Conservation (phyloP, 2,888 invertebrate species). For the Amorpha juglandis region DNA sequence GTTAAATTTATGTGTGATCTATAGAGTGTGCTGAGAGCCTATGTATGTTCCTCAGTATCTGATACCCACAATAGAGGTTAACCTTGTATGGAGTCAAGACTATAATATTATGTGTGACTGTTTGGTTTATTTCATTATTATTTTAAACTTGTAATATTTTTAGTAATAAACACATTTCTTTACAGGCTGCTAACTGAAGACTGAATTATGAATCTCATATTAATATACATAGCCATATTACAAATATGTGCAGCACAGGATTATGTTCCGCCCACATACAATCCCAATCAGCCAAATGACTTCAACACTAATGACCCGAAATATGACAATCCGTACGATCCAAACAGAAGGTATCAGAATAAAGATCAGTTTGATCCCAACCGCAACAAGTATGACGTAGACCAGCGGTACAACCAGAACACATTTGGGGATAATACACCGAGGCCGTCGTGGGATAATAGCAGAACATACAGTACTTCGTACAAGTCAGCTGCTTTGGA, state of each 20-base stretch:
- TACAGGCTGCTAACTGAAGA: slow-evolving; percentile 62
- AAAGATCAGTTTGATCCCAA: slow-evolving; percentile 53
- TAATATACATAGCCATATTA: slow-evolving; percentile 53
- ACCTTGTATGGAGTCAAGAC: too few relatives aligned
- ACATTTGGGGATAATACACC: slow-evolving; percentile 59
- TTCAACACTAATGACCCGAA: slow-evolving; percentile 58
- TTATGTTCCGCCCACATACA: slow-evolving; percentile 67
- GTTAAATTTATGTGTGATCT: too few relatives aligned
- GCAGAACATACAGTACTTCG: slow-evolving; percentile 56
- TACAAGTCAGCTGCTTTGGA: slow-evolving; percentile 63
- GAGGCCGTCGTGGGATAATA: slow-evolving; percentile 64
- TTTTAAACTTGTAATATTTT: not conserved
- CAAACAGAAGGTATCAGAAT: slow-evolving; percentile 56
- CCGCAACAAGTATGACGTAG: slow-evolving; percentile 52
- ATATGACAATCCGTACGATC: slow-evolving; percentile 74
- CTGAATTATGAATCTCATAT: slow-evolving; percentile 76
- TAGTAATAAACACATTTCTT: slow-evolving; percentile 34
- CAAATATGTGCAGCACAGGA: slow-evolving; percentile 65
- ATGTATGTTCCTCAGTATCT: too few relatives aligned
- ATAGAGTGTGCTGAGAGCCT: too few relatives aligned
- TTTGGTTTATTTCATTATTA: not conserved
- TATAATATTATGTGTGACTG: too few relatives aligned
- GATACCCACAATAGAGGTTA: too few relatives aligned
- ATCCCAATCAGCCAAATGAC: slow-evolving; percentile 65
- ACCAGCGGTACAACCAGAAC: slow-evolving; percentile 53